Base-by-base conservation (phyloP, 2,797 vertebrate genomes). In the Scolopax bukidnonensis region DNA sequence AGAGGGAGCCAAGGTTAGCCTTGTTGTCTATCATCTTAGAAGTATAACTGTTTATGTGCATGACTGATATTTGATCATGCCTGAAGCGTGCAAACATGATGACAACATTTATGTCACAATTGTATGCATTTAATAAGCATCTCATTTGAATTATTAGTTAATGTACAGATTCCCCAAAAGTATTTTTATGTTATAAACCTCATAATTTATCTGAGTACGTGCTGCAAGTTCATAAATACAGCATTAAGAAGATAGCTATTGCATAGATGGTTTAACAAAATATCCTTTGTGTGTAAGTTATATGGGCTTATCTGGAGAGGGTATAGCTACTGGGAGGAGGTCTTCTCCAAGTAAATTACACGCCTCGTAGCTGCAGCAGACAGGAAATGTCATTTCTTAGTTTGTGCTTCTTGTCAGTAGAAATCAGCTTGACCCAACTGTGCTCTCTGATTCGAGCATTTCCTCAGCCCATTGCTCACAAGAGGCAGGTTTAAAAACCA, bases 181-280 rank as follows among this genome's bases (percentile, higher is more conserved):
- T 89, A 84, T 50, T 86, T 30, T 36, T 80, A 24, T 67, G 47
- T 81, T 90, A 89, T 92, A 74, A 95, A 93, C 16, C 78, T 85
- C 45, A 82, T 96, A 96, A 96, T 96, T 97, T 96, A 97, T 94
- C 77, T 75, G 90, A 95, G 68, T 96, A 95, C 82, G 96, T 94
- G 86, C 92, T 90, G 91, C 78, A 95, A 68, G 86, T 95, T 95
- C 2, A 27, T 95, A 95, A 89, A 95, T 82, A 96, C 84, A 96
- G 82, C 89, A 54, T 94, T 91, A 89, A 73, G 57, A 95, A 91
- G 68, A 89, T 92, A 89, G 89, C 69, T 94, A 43, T 87, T 96
- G 96, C 95, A 94, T 93, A 97, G 96, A 93, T 95, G 40, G 28
- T 84, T 95, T 96, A 89, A 89, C 77, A 88, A 90, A 95, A 91